phyloP scores from a whole-genome alignment of 2,888 invertebrate species.

The Harpagoxenus sublaevis region DNA sequence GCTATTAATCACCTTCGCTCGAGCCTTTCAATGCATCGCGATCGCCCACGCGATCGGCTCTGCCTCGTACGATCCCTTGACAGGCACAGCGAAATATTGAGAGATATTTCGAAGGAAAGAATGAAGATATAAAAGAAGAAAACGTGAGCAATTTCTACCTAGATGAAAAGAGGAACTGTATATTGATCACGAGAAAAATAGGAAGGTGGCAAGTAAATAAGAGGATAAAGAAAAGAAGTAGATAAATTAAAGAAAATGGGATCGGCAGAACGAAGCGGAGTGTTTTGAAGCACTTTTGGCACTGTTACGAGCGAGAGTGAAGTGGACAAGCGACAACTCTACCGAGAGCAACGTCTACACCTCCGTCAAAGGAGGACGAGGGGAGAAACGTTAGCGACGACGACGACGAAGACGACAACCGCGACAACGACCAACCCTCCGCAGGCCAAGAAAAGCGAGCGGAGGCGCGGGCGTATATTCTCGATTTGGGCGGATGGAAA shows the following conservation, averaged over 20 bases:
- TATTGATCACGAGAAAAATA: background rate
- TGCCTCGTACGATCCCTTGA: conserved; percentile 15
- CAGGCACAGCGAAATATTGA: conserved; percentile 22
- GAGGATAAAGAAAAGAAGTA: conserved; percentile 29
- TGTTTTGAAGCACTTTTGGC: conserved; percentile 83
- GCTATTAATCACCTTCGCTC: conserved; percentile 26
- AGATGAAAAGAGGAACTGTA: background rate
- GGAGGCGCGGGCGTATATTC: conserved; percentile 87
- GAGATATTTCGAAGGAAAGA: conserved; percentile 14
- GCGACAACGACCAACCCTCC: conserved; percentile 59
- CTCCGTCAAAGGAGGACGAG: conserved; percentile 58
- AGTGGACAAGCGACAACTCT: conserved; percentile 77
- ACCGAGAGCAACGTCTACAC: conserved; percentile 66
- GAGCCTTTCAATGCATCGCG: background rate
- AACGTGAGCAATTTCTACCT: background rate
- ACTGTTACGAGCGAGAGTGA: conserved; percentile 77
- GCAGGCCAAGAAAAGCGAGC: conserved; percentile 71
- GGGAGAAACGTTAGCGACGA: conserved; percentile 35
- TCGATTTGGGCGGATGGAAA: conserved; percentile 90
- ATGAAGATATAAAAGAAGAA: background rate
- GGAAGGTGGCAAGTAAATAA: conserved; percentile 14
- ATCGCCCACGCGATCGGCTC: conserved; percentile 34
- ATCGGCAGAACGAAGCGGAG: conserved; percentile 67
- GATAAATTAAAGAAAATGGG: conserved; percentile 57
- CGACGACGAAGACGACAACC: conserved; percentile 62